Percentiles rank a stretch among this genome's conserved stretches.
phyloP scores from a whole-genome alignment of 1,140 invertebrate species.

The Acromyrmex echinatior region DNA sequence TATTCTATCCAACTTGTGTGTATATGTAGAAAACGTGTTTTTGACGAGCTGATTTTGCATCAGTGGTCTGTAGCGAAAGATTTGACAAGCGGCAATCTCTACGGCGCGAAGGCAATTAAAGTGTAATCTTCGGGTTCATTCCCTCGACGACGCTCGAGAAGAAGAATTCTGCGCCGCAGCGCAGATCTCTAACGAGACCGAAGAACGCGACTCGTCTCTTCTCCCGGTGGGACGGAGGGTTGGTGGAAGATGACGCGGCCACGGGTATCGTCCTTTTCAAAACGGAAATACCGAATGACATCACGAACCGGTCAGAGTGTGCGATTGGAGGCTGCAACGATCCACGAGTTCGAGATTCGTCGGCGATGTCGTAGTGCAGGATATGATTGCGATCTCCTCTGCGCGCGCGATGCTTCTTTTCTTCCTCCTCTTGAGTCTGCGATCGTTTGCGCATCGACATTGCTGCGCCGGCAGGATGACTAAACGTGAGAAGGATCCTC shows the following conservation, averaged over 20 bases:
- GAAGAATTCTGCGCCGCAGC: neutral
- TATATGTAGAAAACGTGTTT: conserved; percentile 49
- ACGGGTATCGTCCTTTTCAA: conserved; percentile 61
- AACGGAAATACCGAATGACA: conserved; percentile 79
- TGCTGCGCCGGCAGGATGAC: conserved; percentile 70
- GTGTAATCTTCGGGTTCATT: conserved; percentile 59
- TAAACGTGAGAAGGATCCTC: conserved; percentile 75
- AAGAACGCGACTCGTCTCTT: neutral
- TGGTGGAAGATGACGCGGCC: conserved; percentile 44
- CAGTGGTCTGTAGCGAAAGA: conserved; percentile 56
- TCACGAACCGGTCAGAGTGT: conserved; percentile 78
- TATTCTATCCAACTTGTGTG: conserved; percentile 12
- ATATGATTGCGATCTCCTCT: conserved; percentile 68
- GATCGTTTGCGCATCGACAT: conserved; percentile 44
- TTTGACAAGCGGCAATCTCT: conserved; percentile 65
- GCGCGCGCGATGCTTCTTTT: conserved; percentile 49
- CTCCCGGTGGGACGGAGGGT: conserved; percentile 36
- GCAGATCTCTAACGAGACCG: conserved; percentile 3
- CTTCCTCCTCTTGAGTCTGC: conserved; percentile 48
- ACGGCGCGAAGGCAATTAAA: conserved; percentile 60
- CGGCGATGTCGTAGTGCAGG: conserved; percentile 63
- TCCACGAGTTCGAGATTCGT: conserved; percentile 70
- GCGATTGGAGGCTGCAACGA: conserved; percentile 28
- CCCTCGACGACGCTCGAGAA: conserved; percentile 50
- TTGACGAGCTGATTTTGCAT: conserved; percentile 64